Conservation (phyloP, 1,140 invertebrate species). For the Tetramorium simillimum region DNA sequence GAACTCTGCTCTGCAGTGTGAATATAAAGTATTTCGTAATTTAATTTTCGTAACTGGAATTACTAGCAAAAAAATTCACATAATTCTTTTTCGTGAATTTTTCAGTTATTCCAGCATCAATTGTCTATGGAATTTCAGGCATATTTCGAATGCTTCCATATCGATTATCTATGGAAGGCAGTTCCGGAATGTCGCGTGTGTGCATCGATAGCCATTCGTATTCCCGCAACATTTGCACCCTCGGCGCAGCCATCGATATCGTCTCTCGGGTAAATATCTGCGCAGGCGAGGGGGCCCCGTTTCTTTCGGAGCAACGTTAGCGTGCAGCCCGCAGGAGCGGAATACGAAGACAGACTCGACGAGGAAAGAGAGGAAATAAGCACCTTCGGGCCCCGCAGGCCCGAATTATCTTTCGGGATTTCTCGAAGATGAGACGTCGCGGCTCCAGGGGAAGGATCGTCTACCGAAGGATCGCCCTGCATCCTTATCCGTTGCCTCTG, state of each 20-base stretch:
- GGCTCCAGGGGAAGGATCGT: conserved; percentile 3
- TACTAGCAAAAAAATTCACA: neutral
- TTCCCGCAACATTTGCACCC: conserved; percentile 27
- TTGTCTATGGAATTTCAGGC: neutral
- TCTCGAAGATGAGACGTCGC: conserved; percentile 50
- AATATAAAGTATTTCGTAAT: neutral
- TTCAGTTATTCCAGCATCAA: neutral
- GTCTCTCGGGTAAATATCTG: conserved; percentile 23
- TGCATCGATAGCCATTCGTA: conserved; percentile 4
- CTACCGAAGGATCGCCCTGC: neutral
- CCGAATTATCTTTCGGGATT: conserved; percentile 64
- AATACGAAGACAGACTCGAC: conserved; percentile 16
- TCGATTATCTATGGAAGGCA: conserved; percentile 7
- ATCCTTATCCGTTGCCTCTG: neutral
- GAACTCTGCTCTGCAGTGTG: neutral
- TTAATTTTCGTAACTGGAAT: neutral
- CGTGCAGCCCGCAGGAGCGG: conserved; percentile 24
- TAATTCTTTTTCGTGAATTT: neutral
- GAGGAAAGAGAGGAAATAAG: conserved; percentile 53
- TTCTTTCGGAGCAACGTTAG: conserved; percentile 22
- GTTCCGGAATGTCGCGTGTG: neutral
- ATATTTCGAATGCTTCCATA: neutral
- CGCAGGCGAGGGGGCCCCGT: neutral
- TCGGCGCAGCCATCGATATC: conserved; percentile 6
- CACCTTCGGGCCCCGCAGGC: conserved; percentile 46